A percentile compares a stretch with the other conserved stretches of the same genome.
Conservation (phyloP, 2,113 vertebrate species). For the Cyprinodon tularosa region DNA sequence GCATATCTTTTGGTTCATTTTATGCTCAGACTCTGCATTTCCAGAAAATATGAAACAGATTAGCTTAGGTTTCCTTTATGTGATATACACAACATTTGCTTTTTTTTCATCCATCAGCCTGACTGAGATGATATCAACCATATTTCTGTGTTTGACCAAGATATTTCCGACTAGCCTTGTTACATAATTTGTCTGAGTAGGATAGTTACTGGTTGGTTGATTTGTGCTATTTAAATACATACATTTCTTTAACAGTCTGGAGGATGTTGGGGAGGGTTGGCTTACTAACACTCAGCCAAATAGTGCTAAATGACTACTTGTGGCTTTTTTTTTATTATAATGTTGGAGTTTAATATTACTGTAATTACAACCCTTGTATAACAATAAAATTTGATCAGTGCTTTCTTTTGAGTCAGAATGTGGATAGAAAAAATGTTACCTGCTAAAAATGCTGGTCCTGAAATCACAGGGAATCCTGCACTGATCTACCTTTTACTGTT, state of each 20-base stretch:
- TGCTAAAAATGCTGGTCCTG: neutral
- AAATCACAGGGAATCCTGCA: neutral
- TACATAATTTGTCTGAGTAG: neutral
- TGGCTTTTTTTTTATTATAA: neutral
- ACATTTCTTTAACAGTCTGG: neutral
- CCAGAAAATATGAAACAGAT: too few relatives aligned
- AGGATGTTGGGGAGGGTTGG: neutral
- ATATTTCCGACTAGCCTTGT: neutral
- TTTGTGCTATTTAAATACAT: slow-evolving; percentile 10
- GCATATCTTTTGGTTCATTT: neutral
- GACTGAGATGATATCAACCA: neutral
- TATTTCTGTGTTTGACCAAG: neutral
- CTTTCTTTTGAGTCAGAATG: neutral
- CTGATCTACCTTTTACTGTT: neutral
- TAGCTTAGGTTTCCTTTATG: neutral
- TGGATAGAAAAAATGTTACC: neutral
- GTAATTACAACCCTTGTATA: neutral
- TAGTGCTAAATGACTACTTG: neutral
- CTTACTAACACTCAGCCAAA: neutral
- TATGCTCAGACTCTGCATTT: neutral
- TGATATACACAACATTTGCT: neutral
- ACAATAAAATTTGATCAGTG: neutral
- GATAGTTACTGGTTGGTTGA: neutral
- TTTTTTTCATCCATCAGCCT: neutral
- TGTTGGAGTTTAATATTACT: neutral